Base-by-base conservation (phyloP, 2,888 invertebrate genomes). In the Sabatieria punctata region DNA sequence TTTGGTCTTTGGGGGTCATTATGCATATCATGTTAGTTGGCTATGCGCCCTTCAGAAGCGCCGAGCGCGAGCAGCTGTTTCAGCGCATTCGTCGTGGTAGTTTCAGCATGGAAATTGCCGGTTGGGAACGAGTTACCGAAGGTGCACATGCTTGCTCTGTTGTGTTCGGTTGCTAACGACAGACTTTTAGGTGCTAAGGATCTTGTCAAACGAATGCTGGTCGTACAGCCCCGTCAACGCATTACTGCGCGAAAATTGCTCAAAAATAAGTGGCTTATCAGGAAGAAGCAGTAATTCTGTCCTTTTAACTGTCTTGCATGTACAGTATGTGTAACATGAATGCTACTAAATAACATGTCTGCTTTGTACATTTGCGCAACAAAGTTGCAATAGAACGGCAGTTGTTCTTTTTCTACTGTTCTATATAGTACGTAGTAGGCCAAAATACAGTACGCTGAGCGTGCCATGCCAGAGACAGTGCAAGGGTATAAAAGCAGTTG, bases 1-100 rank as follows among this genome's bases (percentile, higher is more conserved):
- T 71, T 56, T 72, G 72, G 72, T 71, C 71, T 13, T 60, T 70
- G 2, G 72, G 72, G 15, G 69, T 72, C n/a, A 69, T 73, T 33
- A 60, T 66, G 19, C 71, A 71, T 56, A 71, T 73, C 24, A 59
- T 72, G 48, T 59, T 72, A 23, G 69, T 69, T 57, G 72, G 72
- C 1, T 72, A 70, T 54, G 71, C 72, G 19, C 72, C 72, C 11
- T 72, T 72, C 54, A 59, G 71, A 39, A 65, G 67, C 49, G 59
- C 65, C 0, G 68, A 70, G 46, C 59, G 70, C 39, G 64, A 65
- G 49, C 66, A 70, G 48, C 60, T 72, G 46, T 72, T 73, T 58
- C 65, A 68, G 51, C 60, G 66, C 52, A 72, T 72, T 52, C 68
- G 68, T 52, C 61, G 65, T 8, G 71, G 70, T 36, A 61, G 66